These are phyloP conservation scores for Ptilonorhynchus violaceus DNA, from an alignment of 2,113 vertebrate genomes.

Conservation along the genomic window DNA sequence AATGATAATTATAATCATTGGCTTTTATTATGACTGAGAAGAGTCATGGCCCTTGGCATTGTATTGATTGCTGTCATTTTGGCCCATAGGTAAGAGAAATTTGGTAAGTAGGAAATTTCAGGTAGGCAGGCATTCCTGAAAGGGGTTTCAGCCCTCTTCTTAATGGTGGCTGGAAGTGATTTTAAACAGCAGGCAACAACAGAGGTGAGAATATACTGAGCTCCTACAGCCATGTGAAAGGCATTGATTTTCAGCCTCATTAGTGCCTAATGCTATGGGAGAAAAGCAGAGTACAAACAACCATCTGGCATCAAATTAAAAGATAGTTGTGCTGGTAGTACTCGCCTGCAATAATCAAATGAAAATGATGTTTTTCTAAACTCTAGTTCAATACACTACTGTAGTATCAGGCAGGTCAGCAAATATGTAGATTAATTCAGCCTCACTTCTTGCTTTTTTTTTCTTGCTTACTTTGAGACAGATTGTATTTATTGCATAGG, in stretches of 20 bases:
- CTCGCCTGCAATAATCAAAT: not conserved
- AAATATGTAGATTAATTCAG: slow-evolving; percentile 18
- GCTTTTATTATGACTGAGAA: not conserved
- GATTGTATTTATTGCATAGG: slow-evolving; percentile 10
- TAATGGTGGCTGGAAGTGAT: not conserved
- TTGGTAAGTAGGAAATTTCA: not conserved
- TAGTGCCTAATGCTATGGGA: not conserved
- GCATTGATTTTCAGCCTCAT: not conserved
- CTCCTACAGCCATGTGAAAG: not conserved
- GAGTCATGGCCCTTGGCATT: not conserved
- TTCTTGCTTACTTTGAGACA: not conserved
- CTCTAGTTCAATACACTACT: not conserved
- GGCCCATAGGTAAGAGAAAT: not conserved
- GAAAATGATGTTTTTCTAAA: not conserved
- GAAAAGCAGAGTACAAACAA: not conserved
- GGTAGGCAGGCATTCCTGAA: not conserved
- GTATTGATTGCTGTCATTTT: not conserved
- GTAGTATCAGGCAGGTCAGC: not conserved
- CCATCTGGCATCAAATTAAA: not conserved
- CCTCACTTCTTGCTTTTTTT: not conserved
- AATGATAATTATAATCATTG: not conserved
- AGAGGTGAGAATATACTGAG: not conserved
- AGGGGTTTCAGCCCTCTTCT: not conserved
- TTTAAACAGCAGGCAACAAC: not conserved
- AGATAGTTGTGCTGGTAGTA: not conserved